phyloP scores from a whole-genome alignment of 2,888 invertebrate genomes.

The Caenorhabditis uteleia region DNA sequence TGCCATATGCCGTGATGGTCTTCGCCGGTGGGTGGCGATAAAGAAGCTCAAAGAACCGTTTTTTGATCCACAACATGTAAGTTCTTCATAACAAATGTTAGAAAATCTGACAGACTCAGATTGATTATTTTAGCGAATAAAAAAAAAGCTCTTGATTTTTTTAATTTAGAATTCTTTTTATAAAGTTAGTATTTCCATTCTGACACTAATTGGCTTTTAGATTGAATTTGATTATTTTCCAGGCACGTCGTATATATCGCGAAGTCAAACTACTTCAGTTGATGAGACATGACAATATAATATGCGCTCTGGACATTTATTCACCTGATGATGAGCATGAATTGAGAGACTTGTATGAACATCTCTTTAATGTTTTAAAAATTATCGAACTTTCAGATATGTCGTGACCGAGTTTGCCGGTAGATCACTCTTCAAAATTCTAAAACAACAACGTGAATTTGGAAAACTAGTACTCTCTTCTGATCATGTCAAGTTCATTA shows the following conservation, averaged over 20 bases:
- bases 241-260: slow-evolving; percentile 91
- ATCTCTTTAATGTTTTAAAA: too few relatives aligned
- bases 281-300: slow-evolving; percentile 98
- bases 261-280: slow-evolving; percentile 93
- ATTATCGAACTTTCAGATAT: slow-evolving; percentile 61
- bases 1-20: slow-evolving; percentile 42
- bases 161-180: background rate
- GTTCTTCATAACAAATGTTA: background rate
- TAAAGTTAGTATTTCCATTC: too few relatives aligned
- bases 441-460: slow-evolving; percentile 32
- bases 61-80: slow-evolving; percentile 40
- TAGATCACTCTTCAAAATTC: slow-evolving; percentile 50
- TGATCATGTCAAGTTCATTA: slow-evolving; percentile 96
- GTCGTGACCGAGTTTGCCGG: slow-evolving; percentile 67
- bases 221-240: slow-evolving; percentile 6
- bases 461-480: slow-evolving; percentile 77
- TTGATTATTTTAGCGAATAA: too few relatives aligned
- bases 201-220: background rate
- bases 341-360: slow-evolving; percentile 60
- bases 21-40: slow-evolving; percentile 54
- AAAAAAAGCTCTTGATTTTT: too few relatives aligned
- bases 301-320: slow-evolving; percentile 71
- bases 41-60: slow-evolving; percentile 64
- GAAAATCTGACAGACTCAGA: background rate
- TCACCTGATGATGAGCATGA: slow-evolving; percentile 55